Evolutionary conservation across 2,113 vertebrate genomes (phyloP).

Genomic region (Megaceryle torquata): DNA sequence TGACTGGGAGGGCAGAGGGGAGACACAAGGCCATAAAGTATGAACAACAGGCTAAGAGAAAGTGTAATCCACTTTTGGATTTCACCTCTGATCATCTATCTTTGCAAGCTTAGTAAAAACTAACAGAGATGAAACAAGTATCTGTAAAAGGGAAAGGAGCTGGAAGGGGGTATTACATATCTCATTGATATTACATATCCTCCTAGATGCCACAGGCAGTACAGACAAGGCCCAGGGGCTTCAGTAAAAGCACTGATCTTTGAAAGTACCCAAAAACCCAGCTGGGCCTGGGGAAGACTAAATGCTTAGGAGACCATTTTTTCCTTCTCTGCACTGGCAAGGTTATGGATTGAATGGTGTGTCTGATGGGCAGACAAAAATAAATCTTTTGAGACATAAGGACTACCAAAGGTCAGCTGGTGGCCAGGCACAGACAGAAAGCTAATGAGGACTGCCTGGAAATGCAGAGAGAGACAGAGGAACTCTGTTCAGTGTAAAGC

Average conservation of each 20-base stretch:
- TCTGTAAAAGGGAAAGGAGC: not conserved
- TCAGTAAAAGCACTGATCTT: not conserved
- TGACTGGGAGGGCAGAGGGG: not conserved
- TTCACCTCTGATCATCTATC: not conserved
- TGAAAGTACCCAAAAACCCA: not conserved
- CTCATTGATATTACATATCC: not conserved
- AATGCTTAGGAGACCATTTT: not conserved
- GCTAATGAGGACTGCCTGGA: not conserved
- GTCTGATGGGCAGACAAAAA: not conserved
- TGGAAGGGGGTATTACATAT: not conserved
- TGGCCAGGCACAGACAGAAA: not conserved
- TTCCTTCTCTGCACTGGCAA: not conserved
- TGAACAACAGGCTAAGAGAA: not conserved
- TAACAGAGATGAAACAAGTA: accelerated
- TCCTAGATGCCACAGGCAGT: not conserved
- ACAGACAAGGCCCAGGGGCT: not conserved
- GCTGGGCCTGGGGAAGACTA: not conserved
- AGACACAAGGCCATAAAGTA: not conserved
- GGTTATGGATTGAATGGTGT: accelerated
- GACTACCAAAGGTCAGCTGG: not conserved
- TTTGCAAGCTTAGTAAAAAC: not conserved
- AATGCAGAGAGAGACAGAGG: not conserved
- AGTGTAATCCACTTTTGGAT: not conserved
- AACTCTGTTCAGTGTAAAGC: not conserved
- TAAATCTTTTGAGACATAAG: not conserved